Conservation (phyloP, 2,888 invertebrate genomes). For the Ochlodes sylvanus region DNA sequence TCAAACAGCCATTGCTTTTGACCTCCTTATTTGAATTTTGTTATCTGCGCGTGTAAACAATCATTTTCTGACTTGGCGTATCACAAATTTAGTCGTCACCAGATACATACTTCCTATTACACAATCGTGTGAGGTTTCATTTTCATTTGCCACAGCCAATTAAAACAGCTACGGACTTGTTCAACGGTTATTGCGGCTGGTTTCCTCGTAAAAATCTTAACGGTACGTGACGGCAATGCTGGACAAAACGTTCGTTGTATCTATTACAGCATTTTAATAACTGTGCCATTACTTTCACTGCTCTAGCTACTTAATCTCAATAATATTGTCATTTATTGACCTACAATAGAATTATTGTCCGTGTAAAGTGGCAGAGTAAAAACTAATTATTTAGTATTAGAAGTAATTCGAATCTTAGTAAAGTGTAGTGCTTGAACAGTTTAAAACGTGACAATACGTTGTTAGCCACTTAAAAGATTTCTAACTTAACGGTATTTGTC, state of each 20-base stretch:
- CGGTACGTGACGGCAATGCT: constrained; percentile 56
- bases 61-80: constrained; percentile 34
- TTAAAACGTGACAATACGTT: too few species aligned
- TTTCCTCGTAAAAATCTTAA: constrained; percentile 49
- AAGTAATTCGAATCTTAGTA: neutral
- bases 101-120: constrained; percentile 42
- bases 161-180: constrained; percentile 36
- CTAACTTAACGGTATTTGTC: too few species aligned
- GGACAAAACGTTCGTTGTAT: constrained; percentile 42
- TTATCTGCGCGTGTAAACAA: constrained; percentile 14
- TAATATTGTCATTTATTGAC: neutral
- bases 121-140: constrained; percentile 41
- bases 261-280: constrained; percentile 22
- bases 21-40: constrained; percentile 27
- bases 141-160: constrained; percentile 42
- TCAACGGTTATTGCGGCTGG: constrained; percentile 34
- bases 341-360: neutral
- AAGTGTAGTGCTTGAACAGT: too few species aligned
- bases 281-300: constrained; percentile 41
- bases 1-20: constrained; percentile 22
- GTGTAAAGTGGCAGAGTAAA: neutral
- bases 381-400: neutral
- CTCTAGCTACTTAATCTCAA: constrained; percentile 1
- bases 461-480: too few species aligned
- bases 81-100: constrained; percentile 7